Conservation (phyloP, 2,797 vertebrate genomes). For the Podargus strigoides region DNA sequence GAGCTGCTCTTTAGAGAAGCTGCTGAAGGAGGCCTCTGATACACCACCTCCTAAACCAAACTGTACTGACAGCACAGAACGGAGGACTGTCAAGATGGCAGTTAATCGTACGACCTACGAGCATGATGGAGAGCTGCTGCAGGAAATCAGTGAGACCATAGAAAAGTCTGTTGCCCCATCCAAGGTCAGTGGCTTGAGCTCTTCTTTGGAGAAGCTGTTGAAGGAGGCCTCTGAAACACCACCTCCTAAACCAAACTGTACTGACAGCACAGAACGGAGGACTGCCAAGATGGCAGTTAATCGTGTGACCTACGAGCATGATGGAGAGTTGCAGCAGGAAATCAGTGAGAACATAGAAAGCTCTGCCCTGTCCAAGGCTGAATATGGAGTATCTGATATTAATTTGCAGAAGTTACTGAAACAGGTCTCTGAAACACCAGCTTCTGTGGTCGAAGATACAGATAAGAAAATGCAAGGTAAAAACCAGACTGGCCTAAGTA, state of each 20-base stretch:
- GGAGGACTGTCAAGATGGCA: accelerated
- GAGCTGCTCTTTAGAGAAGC: neutral
- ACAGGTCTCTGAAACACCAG: neutral
- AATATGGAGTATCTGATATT: neutral
- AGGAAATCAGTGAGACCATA: neutral
- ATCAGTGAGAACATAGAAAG: neutral
- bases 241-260: accelerated
- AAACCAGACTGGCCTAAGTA: neutral
- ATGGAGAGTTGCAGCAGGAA: neutral
- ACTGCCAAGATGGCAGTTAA: neutral
- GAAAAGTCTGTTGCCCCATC: neutral
- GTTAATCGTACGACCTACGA: neutral
- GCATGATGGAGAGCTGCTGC: neutral
- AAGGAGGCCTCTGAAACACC: neutral
- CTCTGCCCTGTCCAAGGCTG: neutral
- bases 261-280: accelerated
- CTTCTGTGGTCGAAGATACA: neutral
- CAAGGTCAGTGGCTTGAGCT: neutral
- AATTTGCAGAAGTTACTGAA: conserved; percentile 47
- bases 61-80: accelerated
- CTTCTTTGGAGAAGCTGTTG: neutral
- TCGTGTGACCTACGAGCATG: neutral
- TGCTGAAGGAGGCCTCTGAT: neutral
- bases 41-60: neutral
- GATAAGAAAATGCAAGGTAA: neutral